Conservation (phyloP, 1,140 invertebrate species). For the Drosophila gunungcola region DNA sequence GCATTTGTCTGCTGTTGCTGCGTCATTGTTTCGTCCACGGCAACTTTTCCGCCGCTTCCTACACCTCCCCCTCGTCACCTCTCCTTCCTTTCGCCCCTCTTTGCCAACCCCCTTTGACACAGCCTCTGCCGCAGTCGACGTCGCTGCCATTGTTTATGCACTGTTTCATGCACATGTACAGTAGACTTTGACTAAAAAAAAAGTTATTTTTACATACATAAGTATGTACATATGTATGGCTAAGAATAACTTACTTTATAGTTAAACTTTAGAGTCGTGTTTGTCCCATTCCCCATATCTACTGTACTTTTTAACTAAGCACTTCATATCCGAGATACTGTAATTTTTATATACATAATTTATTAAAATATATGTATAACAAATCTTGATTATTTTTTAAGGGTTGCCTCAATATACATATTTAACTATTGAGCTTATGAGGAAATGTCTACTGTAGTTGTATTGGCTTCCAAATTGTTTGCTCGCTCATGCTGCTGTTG, state of each 20-base stretch:
- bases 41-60: slow-evolving; percentile 27
- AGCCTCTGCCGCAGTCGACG: slow-evolving; percentile 6
- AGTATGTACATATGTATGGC: too few relatives aligned
- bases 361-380: too few relatives aligned
- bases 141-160: slow-evolving; percentile 62
- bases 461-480: slow-evolving; percentile 57
- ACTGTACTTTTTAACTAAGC: too few relatives aligned
- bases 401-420: background rate
- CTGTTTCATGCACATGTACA: slow-evolving; percentile 56
- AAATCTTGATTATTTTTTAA: too few relatives aligned
- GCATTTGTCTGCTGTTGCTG: slow-evolving; percentile 34
- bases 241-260: too few relatives aligned
- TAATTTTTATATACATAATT: too few relatives aligned
- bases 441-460: slow-evolving; percentile 7
- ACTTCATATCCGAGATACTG: too few relatives aligned
- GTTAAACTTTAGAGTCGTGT: background rate
- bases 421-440: too few relatives aligned
- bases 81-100: background rate
- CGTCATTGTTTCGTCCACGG: slow-evolving; percentile 41
- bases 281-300: background rate
- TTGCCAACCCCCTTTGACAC: background rate
- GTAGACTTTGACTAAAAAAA: background rate
- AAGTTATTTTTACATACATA: background rate
- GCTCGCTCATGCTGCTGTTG: slow-evolving; percentile 24
- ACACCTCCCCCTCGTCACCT: background rate